A percentile compares a stretch with the other conserved stretches of the same genome.
Evolutionary conservation across 2,113 vertebrate species (phyloP).

Genomic region (Cygnus buccinator): DNA sequence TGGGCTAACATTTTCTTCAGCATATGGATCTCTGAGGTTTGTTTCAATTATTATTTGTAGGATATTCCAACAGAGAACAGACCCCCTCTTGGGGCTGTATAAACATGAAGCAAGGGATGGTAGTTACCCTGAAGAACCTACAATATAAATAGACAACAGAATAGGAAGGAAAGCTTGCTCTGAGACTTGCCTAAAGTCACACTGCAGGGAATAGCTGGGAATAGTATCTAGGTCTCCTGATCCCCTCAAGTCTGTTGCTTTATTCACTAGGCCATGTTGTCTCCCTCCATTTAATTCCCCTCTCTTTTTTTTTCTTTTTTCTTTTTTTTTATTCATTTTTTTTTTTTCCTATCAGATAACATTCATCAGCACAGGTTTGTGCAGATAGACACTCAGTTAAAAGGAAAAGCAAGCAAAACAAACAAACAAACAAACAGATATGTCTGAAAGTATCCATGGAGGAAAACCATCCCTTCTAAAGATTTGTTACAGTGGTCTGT

Average conservation of each 20-base stretch:
- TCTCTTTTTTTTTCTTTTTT: not conserved
- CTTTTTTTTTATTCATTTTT: not conserved
- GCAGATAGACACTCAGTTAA: not conserved
- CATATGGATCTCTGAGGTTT: not conserved
- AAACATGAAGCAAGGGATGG: not conserved
- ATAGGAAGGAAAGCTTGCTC: not conserved
- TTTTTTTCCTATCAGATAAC: not conserved
- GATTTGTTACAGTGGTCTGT: not conserved
- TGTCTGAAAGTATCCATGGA: not conserved
- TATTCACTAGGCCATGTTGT: not conserved
- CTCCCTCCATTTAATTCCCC: not conserved
- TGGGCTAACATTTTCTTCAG: not conserved
- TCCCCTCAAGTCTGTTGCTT: not conserved
- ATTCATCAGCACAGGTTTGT: not conserved
- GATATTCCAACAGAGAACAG: not conserved
- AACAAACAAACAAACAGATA: not conserved
- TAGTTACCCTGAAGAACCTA: not conserved
- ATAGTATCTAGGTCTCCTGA: not conserved
- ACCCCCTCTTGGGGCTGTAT: not conserved
- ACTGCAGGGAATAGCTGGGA: constrained; percentile 9
- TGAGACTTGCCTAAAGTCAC: constrained; percentile 6
- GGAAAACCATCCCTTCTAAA: not conserved
- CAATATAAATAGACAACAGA: not conserved
- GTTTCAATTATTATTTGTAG: not conserved
- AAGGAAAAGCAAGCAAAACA: not conserved